Percentiles rank a stretch among this genome's conserved stretches.
Conservation (phyloP, 2,797 vertebrate species). For the Micropoecilia bifurca region DNA sequence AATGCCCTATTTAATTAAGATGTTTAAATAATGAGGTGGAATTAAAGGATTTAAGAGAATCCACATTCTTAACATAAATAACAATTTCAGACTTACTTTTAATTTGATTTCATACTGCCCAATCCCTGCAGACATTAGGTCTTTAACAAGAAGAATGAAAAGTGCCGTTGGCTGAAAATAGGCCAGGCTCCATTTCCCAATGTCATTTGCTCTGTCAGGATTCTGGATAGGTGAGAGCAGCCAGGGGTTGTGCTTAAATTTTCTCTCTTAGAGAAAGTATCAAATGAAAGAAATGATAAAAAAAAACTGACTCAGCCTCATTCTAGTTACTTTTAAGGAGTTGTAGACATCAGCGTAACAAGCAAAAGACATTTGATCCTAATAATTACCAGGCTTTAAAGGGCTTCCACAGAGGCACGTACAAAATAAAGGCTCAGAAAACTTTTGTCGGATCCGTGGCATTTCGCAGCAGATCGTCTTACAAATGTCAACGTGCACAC, state of each 20-base stretch:
- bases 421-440: not conserved
- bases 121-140: constrained; percentile 33
- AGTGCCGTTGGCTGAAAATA: constrained; percentile 67
- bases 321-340: constrained; percentile 38
- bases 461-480: constrained; percentile 43
- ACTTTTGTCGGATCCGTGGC: constrained; percentile 29
- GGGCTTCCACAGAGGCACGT: constrained; percentile 10
- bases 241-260: constrained; percentile 61
- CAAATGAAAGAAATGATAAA: constrained; percentile 8
- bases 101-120: constrained; percentile 27
- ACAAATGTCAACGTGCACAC: constrained; percentile 57
- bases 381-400: constrained; percentile 51
- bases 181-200: constrained; percentile 71
- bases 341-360: constrained; percentile 28
- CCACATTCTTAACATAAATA: constrained; percentile 21
- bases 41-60: constrained; percentile 27
- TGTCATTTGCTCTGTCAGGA: constrained; percentile 70
- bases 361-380: constrained; percentile 42
- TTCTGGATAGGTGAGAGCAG: constrained; percentile 52
- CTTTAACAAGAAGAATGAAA: constrained; percentile 42
- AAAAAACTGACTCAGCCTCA: constrained; percentile 15
- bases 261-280: constrained; percentile 36
- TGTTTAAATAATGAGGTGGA: not conserved
- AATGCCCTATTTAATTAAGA: not conserved
- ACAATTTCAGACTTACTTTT: constrained; percentile 6